Base-by-base conservation (phyloP, 2,113 vertebrate species). In the Mobula hypostoma region DNA sequence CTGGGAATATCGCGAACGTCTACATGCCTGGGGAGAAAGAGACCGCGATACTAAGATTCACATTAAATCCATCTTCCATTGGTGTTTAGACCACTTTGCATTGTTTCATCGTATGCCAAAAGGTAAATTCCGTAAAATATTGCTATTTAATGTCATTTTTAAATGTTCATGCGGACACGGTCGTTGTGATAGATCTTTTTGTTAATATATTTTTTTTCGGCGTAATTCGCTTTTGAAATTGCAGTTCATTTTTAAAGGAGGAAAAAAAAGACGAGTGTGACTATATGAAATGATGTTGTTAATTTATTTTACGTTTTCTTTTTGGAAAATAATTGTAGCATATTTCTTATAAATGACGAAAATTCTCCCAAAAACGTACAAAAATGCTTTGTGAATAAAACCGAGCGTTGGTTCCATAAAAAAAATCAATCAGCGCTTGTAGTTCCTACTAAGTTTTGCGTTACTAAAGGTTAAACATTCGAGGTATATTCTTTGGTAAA, bases 341-440 rank as follows among this genome's bases (percentile, higher is more conserved):
- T 97, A 97, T 97, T 97, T 97, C 97, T 96, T 96, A 95, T 97
- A 97, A 96, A 96, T 97, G 97, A 97, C 97, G 96, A 96, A 96
- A 96, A 80, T 32, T 96, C 96, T 90, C 85, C 95, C 95, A 96
- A 96, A 96, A 96, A 94, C 95, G 95, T 95, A 7, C 1, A 68
- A 66, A 32, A 32, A 97, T 98, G 97, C 97, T 97, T 97, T 97
- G 96, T 98, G 97, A 97, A 98, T 98, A 98, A 98, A 98, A 97
- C 94, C 91, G 94, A 83, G 94, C 94, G 94, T 27, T 94, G 94
- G 95, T 95, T 88, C 95, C 94, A 95, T 94, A 56, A 94, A 94
- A 94, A 77, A 85, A 77, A 32, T 78, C 95, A 66, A 90, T 94
- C 94, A 94, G 94, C 74, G 36, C 40, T 83, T 83, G 40, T 48